A percentile compares a stretch with the other conserved stretches of the same genome.
Conservation (phyloP, 2,888 invertebrate species). For the Coenonympha glycerion region DNA sequence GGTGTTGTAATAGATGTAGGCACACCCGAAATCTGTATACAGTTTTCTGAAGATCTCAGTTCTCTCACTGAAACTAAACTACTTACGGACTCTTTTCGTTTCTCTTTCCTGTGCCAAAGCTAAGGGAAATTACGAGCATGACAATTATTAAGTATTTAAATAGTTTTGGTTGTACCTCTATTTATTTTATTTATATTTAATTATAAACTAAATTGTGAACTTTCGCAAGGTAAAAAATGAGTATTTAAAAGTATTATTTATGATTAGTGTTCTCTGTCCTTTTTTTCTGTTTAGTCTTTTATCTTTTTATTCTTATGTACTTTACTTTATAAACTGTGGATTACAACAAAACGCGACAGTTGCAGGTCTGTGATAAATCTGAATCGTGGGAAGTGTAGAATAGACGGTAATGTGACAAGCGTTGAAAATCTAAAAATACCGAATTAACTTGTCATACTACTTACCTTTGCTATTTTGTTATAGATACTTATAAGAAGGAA, state of each 20-base stretch:
- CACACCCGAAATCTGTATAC: slow-evolving; percentile 54
- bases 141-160: slow-evolving; percentile 51
- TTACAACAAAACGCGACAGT: slow-evolving; percentile 34
- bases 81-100: slow-evolving; percentile 34
- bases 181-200: slow-evolving; percentile 57
- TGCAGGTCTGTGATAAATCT: slow-evolving; percentile 57
- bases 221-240: slow-evolving; percentile 16
- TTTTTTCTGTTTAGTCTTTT: slow-evolving; percentile 24
- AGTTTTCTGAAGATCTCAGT: slow-evolving; percentile 70
- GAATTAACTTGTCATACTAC: slow-evolving; percentile 9
- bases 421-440: neutral
- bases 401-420: slow-evolving; percentile 7
- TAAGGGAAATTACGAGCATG: slow-evolving; percentile 57
- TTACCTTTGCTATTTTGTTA: slow-evolving; percentile 5
- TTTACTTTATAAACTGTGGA: slow-evolving; percentile 17
- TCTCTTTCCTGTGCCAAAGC: slow-evolving; percentile 66
- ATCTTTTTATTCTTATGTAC: slow-evolving; percentile 17
- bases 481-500: neutral
- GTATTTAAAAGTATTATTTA: slow-evolving; percentile 17
- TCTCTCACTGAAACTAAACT: slow-evolving; percentile 44
- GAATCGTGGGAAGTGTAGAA: neutral
- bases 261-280: slow-evolving; percentile 26
- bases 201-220: slow-evolving; percentile 16
- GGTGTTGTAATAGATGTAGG: slow-evolving; percentile 40
- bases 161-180: slow-evolving; percentile 50